Base-by-base conservation (phyloP, 37 sponge, comb jelly and placozoan genomes). In the Hormiphora californensis region DNA sequence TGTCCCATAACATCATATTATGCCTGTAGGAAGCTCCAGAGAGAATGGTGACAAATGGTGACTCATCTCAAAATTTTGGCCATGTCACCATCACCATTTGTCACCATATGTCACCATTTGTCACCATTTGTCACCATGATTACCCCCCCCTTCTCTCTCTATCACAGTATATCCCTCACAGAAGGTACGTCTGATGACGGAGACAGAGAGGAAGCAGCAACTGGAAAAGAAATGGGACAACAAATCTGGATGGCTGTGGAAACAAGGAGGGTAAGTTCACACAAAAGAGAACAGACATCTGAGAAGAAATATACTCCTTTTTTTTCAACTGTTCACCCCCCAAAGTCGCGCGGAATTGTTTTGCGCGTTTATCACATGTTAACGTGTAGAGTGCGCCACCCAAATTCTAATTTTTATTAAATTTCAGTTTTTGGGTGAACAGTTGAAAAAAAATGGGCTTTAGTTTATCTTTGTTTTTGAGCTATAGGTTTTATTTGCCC, bases 181-280 rank as follows among this genome's bases (percentile, higher is more conserved):
- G 81, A 73, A 73, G 25, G 43, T 73, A 22, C 81, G 81, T 0
- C 21, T 73, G 81, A 27, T 73, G 38, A 43, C 81, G 25, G 81
- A 73, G 2, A 22, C n/a, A 19, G 81, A 73, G 46, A 37, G n/a
- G n/a, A n/a, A n/a, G n/a, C n/a, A n/a, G n/a, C n/a, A 32, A 41
- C 41, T 43, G 43, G 81, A 73, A 9, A 73, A 73, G 81, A 73
- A 73, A 33, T 73, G 81, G 81, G 81, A 73, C 35, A 73, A 33
- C 41, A 73, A 73, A 33, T 27, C 9, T 33, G 81, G 81, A 21
- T 73, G 81, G 81, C 27, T 73, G n/a, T 73, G 81, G 81, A 73
- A 73, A 19, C 81, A 73, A 41, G 81, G 81, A 3, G 81, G 81
- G 81, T 73, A 21, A n/a, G 81, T 73, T 3, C 3, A 9, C 28